Base-by-base conservation (phyloP, 35 echinoderm and acorn worm species). In the Stichopus chloronotus region DNA sequence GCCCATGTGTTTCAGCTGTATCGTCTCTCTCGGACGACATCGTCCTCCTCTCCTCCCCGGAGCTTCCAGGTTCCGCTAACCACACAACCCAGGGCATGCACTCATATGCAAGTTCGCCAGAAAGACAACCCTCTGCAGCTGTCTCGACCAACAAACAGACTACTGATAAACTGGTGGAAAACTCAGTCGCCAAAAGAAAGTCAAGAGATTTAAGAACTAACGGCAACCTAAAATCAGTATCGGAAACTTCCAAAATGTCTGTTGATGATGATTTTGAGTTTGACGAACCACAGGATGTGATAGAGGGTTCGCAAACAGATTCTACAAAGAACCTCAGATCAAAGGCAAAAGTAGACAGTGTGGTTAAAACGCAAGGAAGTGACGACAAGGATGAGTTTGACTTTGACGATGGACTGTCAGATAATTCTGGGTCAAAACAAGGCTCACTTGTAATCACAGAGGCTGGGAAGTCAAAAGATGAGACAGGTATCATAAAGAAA, bases 121-220 rank as follows among this genome's bases (percentile, higher is more conserved):
- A 91, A 91, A 59, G 59, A 77, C 43, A 56, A 54, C 25, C 30
- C 16, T 52, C 43, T 16, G 16, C 24, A 7, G 59, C 57, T 22
- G n/a, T n/a, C 52, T 71, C 25, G 9, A 56, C 16, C 5, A 16
- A 87, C 55, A 89, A 89, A 63, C 60, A 53, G 52, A 89, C 65
- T 43, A 23, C 63, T 23, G 87, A 71, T 43, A 65, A 52, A 52
- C 57, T 7, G 71, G 52, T 8, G 5, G 90, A 58, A n/a, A 77
- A 79, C 12, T 91, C 79, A 57, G 90, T 91, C 23, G 54, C 79
- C 25, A 91, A 91, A 52, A 91, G 90, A 72, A 91, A 91, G 58
- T 91, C 76, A 4, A 91, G 90, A 91, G 76, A 77, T 78, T 78
- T 78, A 53, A 79, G 90, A 57, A 59, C 69, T 78, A 79, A 78